Conservation (phyloP, 1,140 invertebrate species). For the Belonocnema kinseyi region DNA sequence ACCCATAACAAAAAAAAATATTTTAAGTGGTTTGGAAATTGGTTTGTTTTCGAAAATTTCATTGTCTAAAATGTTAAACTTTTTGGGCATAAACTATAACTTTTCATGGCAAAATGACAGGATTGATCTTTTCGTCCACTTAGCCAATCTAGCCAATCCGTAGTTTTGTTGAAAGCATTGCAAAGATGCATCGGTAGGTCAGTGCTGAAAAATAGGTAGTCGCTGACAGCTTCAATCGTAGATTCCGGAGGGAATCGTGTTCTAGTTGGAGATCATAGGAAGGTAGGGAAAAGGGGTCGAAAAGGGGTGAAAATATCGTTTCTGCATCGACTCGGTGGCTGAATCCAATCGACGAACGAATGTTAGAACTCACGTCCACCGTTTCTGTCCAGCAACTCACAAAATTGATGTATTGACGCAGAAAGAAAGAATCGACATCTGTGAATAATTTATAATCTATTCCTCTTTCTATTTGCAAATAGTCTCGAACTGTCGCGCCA, state of each 20-base stretch:
- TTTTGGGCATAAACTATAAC: not conserved
- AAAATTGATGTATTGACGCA: conserved; percentile 3
- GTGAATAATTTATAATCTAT: not conserved
- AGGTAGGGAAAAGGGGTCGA: not conserved
- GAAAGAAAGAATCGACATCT: not conserved
- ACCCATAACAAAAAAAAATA: too few species aligned
- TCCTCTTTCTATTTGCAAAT: not conserved
- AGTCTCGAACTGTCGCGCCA: too few species aligned
- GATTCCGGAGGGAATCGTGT: not conserved
- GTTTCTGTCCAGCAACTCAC: not conserved
- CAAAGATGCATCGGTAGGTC: conserved; percentile 8
- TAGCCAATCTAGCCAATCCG: not conserved
- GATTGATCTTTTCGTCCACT: too few species aligned
- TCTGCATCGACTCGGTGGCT: not conserved
- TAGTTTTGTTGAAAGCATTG: not conserved
- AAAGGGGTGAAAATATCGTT: conserved; percentile 15
- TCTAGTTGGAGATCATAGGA: conserved; percentile 4
- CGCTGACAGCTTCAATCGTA: conserved; percentile 21
- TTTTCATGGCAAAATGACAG: not conserved
- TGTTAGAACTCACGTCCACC: not conserved
- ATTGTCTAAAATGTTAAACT: too few species aligned
- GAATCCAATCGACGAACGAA: conserved; percentile 9
- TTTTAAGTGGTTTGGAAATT: too few species aligned
- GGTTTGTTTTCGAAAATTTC: too few species aligned
- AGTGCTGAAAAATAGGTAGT: conserved; percentile 3